These are phyloP conservation scores for Coluber constrictor DNA, from an alignment of 2,797 vertebrate genomes.

Conservation along the genomic window DNA sequence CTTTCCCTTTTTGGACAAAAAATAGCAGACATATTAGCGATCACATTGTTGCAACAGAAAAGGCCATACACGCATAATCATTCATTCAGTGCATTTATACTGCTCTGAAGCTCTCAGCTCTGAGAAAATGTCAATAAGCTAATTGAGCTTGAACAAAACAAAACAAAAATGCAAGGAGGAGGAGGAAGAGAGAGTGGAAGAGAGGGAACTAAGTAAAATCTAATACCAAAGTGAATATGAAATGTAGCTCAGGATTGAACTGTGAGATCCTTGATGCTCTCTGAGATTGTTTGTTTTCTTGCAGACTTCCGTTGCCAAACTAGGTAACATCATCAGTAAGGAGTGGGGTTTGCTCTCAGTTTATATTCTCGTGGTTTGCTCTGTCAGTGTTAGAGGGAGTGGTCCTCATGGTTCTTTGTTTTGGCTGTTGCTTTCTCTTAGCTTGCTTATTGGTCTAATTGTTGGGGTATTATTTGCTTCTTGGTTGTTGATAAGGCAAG, in stretches of 20 bases:
- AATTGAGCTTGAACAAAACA: conserved; percentile 57
- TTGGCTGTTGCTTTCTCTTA: too few species aligned
- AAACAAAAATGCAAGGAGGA: not conserved
- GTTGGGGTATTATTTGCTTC: too few species aligned
- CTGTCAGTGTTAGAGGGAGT: too few species aligned
- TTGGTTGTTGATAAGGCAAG: too few species aligned
- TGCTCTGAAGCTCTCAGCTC: conserved; percentile 20
- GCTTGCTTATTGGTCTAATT: too few species aligned
- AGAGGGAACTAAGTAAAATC: conserved; percentile 27
- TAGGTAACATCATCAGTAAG: too few species aligned
- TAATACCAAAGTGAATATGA: conserved; percentile 25
- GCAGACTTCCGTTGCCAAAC: too few species aligned
- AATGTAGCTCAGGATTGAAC: conserved; percentile 10
- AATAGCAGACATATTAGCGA: conserved; percentile 43
- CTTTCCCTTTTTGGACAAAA: not conserved
- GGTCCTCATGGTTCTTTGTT: too few species aligned
- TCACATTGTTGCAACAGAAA: conserved; percentile 31
- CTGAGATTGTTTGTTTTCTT: not conserved
- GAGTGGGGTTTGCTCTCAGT: too few species aligned
- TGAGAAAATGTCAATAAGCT: conserved; percentile 52
- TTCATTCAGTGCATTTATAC: not conserved
- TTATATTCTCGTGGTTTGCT: too few species aligned
- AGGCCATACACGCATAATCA: conserved; percentile 37
- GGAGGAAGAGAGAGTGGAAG: not conserved
- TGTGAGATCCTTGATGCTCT: not conserved